phyloP scores from a whole-genome alignment of 1,140 invertebrate genomes.

The Physella acuta region DNA sequence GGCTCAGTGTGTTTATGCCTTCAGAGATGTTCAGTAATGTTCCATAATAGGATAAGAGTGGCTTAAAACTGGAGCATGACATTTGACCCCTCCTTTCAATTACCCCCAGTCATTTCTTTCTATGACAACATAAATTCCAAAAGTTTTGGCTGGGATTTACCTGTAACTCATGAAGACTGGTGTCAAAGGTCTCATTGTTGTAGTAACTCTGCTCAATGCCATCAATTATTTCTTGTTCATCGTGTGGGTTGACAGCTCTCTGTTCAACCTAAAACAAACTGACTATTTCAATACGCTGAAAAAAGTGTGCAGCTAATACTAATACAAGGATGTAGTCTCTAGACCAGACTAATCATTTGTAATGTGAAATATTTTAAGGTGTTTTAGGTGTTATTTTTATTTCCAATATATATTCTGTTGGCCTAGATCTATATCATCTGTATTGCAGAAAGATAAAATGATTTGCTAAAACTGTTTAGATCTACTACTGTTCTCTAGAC shows the following conservation, averaged over 20 bases:
- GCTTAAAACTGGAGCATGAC: too few species aligned
- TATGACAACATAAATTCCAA: background rate
- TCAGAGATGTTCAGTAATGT: too few species aligned
- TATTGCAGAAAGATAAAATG: background rate
- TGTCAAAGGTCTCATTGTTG: slow-evolving; percentile 67
- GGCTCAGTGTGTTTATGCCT: too few species aligned
- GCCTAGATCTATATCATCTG: background rate
- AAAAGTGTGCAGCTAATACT: background rate
- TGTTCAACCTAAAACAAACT: slow-evolving; percentile 30
- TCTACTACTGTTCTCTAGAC: background rate
- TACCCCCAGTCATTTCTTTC: too few species aligned
- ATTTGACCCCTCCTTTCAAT: too few species aligned
- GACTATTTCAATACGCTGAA: background rate
- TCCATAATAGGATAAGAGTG: too few species aligned
- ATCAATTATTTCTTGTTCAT: slow-evolving; percentile 76
- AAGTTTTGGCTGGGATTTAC: slow-evolving; percentile 51
- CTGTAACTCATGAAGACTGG: slow-evolving; percentile 70
- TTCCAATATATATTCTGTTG: background rate
- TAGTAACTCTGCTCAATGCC: slow-evolving; percentile 74
- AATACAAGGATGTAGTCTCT: background rate
- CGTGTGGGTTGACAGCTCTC: slow-evolving; percentile 60
- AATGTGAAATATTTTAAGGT: background rate
- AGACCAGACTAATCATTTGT: background rate
- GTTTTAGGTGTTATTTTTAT: background rate
- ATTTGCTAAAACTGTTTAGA: background rate